These are phyloP conservation scores for Brachypalpus laphriformis DNA, from an alignment of 2,888 invertebrate genomes.

Conservation along the genomic window DNA sequence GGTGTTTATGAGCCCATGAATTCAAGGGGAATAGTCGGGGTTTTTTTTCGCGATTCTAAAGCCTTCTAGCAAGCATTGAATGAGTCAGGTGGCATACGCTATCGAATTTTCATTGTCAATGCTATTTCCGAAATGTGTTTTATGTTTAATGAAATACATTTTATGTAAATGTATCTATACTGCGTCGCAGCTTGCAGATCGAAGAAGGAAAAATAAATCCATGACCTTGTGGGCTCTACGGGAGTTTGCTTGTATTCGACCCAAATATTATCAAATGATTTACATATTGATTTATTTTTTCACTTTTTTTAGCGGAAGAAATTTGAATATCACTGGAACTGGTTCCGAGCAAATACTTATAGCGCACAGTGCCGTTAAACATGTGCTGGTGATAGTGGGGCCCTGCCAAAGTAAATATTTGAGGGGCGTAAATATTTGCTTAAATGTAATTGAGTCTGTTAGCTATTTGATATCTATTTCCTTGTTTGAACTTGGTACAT, in stretches of 20 bases:
- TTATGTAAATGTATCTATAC: conserved; percentile 50
- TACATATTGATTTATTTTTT: conserved; percentile 11
- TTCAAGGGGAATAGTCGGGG: not conserved
- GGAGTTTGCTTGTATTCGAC: conserved; percentile 30
- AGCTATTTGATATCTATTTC: conserved; percentile 14
- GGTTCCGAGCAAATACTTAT: not conserved
- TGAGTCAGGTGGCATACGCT: not conserved
- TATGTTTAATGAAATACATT: conserved; percentile 31
- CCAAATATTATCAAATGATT: conserved; percentile 32
- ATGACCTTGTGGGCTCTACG: conserved; percentile 44
- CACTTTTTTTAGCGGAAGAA: conserved; percentile 21
- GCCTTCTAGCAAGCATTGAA: not conserved
- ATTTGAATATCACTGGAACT: conserved; percentile 18
- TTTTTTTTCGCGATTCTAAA: not conserved
- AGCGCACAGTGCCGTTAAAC: conserved; percentile 5
- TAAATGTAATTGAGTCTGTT: conserved; percentile 11
- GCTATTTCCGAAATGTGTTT: conserved; percentile 63
- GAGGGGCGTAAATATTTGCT: conserved; percentile 7
- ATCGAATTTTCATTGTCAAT: conserved; percentile 61
- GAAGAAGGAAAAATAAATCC: conserved; percentile 23
- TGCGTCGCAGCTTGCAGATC: not conserved
- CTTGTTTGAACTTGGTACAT: conserved; percentile 7
- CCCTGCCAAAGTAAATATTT: conserved; percentile 1
- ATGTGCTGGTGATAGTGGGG: not conserved
- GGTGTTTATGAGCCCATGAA: conserved; percentile 16